Conservation (phyloP, 2,113 vertebrate species). For the Phyllostomus discolor region DNA sequence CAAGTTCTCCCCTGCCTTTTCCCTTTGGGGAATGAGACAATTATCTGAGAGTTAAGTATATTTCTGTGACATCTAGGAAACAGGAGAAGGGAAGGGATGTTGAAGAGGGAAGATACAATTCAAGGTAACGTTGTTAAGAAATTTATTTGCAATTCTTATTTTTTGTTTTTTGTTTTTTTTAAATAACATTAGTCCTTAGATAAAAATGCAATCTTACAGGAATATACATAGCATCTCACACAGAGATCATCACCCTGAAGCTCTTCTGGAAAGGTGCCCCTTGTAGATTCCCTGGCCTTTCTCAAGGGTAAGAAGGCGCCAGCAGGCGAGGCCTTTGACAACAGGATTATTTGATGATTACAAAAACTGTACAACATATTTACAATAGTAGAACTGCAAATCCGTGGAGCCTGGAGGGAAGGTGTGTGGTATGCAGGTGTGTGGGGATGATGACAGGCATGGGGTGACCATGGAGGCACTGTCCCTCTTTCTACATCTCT, state of each 20-base stretch:
- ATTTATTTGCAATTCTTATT: conserved; percentile 96
- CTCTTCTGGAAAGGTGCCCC: conserved; percentile 76
- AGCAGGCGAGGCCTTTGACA: conserved; percentile 90
- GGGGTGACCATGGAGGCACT: neutral
- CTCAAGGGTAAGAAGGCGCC: conserved; percentile 93
- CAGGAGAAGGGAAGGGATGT: neutral
- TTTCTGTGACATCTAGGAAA: conserved; percentile 25
- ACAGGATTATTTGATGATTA: conserved; percentile 92
- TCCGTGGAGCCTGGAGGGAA: conserved; percentile 79
- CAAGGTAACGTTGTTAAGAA: conserved; percentile 83
- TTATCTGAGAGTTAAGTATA: neutral
- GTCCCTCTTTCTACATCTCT: neutral
- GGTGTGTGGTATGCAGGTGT: conserved; percentile 24
- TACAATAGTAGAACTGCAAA: conserved; percentile 82
- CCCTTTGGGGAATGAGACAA: neutral
- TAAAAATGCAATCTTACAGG: conserved; percentile 99
- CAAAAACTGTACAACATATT: conserved; percentile 96
- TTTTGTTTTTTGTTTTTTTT: conserved; percentile 84
- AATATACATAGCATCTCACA: conserved; percentile 96
- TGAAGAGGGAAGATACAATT: conserved; percentile 80
- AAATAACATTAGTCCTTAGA: conserved; percentile 99
- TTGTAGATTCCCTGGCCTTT: conserved; percentile 82
- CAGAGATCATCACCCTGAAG: conserved; percentile 84
- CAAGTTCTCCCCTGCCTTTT: too few relatives aligned
- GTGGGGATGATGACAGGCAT: conserved; percentile 26